Evolutionary conservation across 1,140 invertebrate species (phyloP).

Genomic region (Zaprionus vittiger): DNA sequence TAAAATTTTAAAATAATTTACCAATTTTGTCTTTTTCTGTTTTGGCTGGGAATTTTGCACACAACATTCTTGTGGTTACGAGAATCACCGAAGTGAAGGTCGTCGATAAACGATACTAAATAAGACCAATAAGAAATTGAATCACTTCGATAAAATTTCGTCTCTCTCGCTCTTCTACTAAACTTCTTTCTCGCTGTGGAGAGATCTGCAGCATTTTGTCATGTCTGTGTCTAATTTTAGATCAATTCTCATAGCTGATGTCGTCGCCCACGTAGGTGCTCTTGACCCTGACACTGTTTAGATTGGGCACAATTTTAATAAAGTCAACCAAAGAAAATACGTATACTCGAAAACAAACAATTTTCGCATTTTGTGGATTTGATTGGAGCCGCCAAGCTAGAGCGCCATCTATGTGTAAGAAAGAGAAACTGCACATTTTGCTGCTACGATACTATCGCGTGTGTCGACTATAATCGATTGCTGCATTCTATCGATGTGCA

Average conservation of each 20-base stretch:
- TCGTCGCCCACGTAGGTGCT: conserved; percentile 29
- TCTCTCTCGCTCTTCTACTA: background rate
- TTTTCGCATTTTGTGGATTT: background rate
- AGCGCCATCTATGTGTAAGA: conserved; percentile 21
- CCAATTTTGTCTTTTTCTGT: conserved; percentile 41
- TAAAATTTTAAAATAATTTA: conserved; percentile 56
- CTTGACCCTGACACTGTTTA: conserved; percentile 66
- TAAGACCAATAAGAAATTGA: conserved; percentile 14
- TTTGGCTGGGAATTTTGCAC: conserved; percentile 48
- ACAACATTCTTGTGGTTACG: conserved; percentile 71
- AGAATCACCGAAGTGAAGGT: conserved; percentile 52
- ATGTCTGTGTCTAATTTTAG: conserved; percentile 53
- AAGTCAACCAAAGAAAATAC: background rate
- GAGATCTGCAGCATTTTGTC: conserved; percentile 16
- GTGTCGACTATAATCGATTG: conserved; percentile 4
- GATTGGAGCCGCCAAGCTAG: no score
- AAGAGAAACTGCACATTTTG: background rate
- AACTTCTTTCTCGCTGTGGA: conserved; percentile 6
- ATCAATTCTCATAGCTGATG: conserved; percentile 27
- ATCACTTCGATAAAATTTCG: conserved; percentile 10
- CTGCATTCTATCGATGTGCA: conserved; percentile 6
- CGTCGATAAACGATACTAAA: conserved; percentile 14
- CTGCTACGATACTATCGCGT: background rate
- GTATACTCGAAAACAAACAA: background rate
- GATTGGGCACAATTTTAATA: background rate